Conservation (phyloP, 2,888 invertebrate genomes). For the Oasisia sp. region DNA sequence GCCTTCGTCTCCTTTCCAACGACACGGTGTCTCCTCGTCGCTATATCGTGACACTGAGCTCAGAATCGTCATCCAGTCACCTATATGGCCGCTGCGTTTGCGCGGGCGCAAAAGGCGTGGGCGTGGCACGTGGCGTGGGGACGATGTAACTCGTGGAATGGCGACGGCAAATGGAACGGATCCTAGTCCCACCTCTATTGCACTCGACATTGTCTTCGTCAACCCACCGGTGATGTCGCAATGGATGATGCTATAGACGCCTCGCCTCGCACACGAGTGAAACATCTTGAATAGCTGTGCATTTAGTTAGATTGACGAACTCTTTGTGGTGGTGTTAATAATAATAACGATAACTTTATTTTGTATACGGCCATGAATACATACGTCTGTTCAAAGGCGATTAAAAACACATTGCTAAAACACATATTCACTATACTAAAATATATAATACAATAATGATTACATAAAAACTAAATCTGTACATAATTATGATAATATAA, state of each 20-base stretch:
- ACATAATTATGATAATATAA: no score
- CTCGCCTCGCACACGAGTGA: not conserved
- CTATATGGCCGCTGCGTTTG: not conserved
- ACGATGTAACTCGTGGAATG: not conserved
- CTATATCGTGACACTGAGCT: not conserved
- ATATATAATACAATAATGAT: no score
- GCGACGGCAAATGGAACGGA: not conserved
- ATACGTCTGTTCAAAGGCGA: no score
- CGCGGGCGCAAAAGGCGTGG: not conserved
- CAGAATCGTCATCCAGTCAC: not conserved
- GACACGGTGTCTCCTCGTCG: not conserved
- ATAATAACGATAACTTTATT: no score
- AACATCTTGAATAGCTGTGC: not conserved
- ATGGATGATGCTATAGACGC: not conserved
- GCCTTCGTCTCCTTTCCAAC: not conserved
- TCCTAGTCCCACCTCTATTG: not conserved
- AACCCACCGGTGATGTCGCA: not conserved
- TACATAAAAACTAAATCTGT: no score
- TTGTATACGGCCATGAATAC: no score
- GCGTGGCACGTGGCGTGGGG: constrained; percentile 11
- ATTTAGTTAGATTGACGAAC: not conserved
- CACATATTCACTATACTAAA: no score
- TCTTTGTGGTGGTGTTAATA: no score
- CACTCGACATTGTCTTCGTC: not conserved
- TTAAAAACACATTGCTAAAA: no score